phyloP scores from a whole-genome alignment of 92 coral and sea anemone genomes.

The Desmophyllum pertusum region DNA sequence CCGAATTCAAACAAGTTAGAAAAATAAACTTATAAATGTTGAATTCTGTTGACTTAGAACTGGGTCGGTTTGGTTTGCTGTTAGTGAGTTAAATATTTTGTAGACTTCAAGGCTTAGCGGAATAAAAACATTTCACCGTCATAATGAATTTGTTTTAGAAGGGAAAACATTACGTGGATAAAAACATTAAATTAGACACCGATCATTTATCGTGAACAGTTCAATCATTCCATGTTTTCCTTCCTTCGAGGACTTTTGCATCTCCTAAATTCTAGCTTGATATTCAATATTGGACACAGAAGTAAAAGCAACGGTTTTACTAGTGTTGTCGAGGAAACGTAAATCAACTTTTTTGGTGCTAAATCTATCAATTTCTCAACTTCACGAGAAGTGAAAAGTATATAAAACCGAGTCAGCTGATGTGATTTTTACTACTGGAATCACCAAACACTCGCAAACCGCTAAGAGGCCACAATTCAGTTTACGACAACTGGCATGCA shows the following conservation, averaged over 20 bases:
- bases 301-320: background rate
- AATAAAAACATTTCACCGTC: constrained; percentile 12
- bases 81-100: constrained; percentile 27
- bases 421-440: background rate
- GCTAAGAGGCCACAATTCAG: background rate
- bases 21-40: constrained; percentile 92
- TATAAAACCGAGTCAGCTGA: background rate
- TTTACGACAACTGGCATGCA: too few relatives aligned
- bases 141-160: constrained; percentile 29
- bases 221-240: background rate
- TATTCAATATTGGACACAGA: background rate
- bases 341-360: background rate
- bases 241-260: background rate
- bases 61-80: constrained; percentile 46
- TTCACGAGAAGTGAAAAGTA: constrained; percentile 17
- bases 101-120: constrained; percentile 6
- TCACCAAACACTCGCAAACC: background rate
- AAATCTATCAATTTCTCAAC: background rate
- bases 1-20: constrained; percentile 89
- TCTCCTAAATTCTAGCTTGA: background rate
- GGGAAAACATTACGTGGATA: constrained; percentile 1
- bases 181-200: background rate
- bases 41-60: constrained; percentile 80
- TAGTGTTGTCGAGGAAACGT: constrained; percentile 9
- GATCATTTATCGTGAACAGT: background rate